phyloP scores from a whole-genome alignment of 1,140 invertebrate genomes.

The Homarus americanus region DNA sequence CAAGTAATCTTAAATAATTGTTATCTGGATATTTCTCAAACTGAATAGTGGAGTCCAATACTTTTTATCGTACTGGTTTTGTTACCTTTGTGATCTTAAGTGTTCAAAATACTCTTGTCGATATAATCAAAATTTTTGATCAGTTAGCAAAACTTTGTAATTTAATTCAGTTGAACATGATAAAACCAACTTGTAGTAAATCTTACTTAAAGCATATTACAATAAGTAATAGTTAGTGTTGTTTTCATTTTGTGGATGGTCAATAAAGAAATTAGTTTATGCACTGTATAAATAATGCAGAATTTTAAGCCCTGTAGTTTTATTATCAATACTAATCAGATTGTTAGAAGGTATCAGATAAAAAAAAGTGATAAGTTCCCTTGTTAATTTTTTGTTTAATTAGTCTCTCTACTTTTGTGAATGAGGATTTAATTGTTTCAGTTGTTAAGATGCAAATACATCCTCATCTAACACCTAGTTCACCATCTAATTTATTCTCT shows the following conservation, averaged over 20 bases:
- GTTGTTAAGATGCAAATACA: not conserved
- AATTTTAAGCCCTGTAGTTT: conserved; percentile 40
- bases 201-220: not conserved
- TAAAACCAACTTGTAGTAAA: not conserved
- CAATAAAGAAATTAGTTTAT: conserved; percentile 34
- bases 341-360: not conserved
- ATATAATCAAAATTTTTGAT: conserved; percentile 22
- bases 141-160: conserved; percentile 11
- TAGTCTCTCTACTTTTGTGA: not conserved
- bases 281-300: conserved; percentile 31
- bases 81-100: not conserved
- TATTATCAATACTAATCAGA: conserved; percentile 10
- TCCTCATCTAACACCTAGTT: not conserved
- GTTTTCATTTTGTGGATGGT: conserved; percentile 34
- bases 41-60: not conserved
- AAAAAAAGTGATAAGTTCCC: not conserved
- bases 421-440: not conserved
- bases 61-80: not conserved
- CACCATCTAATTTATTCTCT: not conserved
- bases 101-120: not conserved
- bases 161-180: not conserved
- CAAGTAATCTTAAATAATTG: conserved; percentile 4
- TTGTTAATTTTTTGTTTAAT: not conserved
- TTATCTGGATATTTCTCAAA: conserved; percentile 23
- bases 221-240: conserved; percentile 7